Evolutionary conservation across 2,797 vertebrate genomes (phyloP), one percentile per base, ranked within the genome.

Genomic region (Poliocrania exsul): DNA sequence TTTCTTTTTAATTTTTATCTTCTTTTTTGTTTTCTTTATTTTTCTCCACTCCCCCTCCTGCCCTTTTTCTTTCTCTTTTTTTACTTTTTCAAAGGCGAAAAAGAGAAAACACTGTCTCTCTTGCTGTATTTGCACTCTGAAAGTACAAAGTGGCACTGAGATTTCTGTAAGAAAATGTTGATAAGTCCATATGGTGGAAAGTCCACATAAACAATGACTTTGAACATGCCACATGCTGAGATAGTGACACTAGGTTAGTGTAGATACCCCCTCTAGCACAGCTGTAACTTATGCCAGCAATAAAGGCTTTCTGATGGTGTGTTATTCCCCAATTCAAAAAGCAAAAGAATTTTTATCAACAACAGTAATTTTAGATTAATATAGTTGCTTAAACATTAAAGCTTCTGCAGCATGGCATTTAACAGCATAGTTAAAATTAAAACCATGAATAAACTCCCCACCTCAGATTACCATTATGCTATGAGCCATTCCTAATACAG

Each of bases 181-280:
- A 78, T 92, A 90, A 91, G 77, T 92, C 75, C 91, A 66, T 93
- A 81, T 94, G 71, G 49, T 51, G 80, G 64, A 87, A 94, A 95
- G 90, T 73, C 84, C 71, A 61, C 4, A 0, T 93, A 94, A 92
- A 94, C 90, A 85, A 82, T 71, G 82, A 90, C 94, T 94, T 94
- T 87, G 82, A 94, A 93, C 90, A 96, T 69, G 85, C 92, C 91
- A 69, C 91, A 91, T 88, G 91, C 93, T 5, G 54, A 93, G 91
- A 66, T 2, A 77, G 71, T 73, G 90, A 95, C 86, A 84, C 80
- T 62, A 58, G 64, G 80, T 93, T 86, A 90, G 65, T 50, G 42
- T 53, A 87, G 74, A 46, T 78, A 70, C 71, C 69, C 84, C 47
- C 33, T 85, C 42, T 58, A 74, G 44, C 42, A 80, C 88, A 97